Evolutionary conservation across 2,888 invertebrate species (phyloP).

Genomic region (Tenthredo scrophulariae): DNA sequence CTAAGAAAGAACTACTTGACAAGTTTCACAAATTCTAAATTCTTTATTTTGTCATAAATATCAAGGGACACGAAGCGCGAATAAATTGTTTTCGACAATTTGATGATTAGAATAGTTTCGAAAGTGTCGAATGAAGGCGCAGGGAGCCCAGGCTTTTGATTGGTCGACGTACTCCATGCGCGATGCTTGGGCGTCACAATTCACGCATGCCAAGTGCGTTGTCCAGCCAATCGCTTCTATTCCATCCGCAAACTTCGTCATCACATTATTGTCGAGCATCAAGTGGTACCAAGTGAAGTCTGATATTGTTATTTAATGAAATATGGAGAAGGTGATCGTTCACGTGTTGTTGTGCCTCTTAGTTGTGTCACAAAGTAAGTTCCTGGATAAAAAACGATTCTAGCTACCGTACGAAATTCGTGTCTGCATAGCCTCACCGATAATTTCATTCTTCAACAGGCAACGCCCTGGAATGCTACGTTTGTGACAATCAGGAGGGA

Average conservation of each 20-base stretch:
- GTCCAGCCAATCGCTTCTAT: background rate
- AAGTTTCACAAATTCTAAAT: background rate
- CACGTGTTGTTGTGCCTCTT: background rate
- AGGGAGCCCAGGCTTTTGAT: background rate
- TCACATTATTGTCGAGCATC: background rate
- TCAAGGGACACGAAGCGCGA: background rate
- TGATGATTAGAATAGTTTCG: background rate
- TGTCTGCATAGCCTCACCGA: background rate
- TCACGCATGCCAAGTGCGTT: background rate
- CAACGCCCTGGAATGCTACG: constrained; percentile 93
- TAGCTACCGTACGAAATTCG: background rate
- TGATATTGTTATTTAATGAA: background rate
- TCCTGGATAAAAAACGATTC: background rate
- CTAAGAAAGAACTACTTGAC: background rate
- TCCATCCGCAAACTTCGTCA: background rate
- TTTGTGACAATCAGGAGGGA: constrained; percentile 94
- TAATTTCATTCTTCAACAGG: constrained; percentile 78
- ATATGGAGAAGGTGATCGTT: background rate
- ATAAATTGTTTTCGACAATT: background rate
- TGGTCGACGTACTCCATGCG: background rate
- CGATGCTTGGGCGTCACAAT: background rate
- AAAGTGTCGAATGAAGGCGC: background rate
- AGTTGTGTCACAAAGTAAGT: constrained; percentile 30
- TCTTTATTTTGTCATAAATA: background rate
- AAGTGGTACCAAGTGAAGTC: background rate